These are phyloP conservation scores for Notolepis coatsorum DNA, from an alignment of 2,797 vertebrate species.

Conservation along the genomic window DNA sequence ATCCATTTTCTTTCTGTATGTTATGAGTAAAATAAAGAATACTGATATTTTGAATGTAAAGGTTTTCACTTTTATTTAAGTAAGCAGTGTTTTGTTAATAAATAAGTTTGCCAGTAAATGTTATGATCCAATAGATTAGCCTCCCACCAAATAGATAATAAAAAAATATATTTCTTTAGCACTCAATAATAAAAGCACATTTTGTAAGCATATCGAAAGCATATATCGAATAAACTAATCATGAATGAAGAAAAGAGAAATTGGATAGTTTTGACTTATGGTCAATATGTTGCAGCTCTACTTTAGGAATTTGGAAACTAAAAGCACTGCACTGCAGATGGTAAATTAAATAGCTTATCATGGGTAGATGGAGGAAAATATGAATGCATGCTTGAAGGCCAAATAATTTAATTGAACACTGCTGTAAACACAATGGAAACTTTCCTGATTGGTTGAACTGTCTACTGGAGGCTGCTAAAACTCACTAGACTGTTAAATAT, in stretches of 20 bases:
- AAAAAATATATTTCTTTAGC: neutral
- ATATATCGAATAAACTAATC: constrained; percentile 13
- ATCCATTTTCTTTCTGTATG: neutral
- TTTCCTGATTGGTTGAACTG: constrained; percentile 53
- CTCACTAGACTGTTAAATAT: constrained; percentile 26
- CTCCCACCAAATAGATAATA: no score
- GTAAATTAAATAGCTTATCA: no score
- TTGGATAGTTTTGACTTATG: constrained; percentile 16
- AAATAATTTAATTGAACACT: constrained; percentile 66
- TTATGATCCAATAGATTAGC: no score
- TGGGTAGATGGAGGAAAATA: no score
- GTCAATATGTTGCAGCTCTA: constrained; percentile 44
- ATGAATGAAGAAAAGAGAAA: constrained; percentile 19
- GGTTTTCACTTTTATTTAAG: constrained; percentile 4
- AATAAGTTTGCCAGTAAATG: no score
- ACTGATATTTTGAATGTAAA: constrained; percentile 4
- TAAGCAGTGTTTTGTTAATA: neutral
- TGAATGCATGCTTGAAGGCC: constrained; percentile 51
- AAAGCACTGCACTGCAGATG: no score
- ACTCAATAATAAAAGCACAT: constrained; percentile 16
- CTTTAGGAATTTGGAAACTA: no score
- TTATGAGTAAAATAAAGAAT: constrained; percentile 19
- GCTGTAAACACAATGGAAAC: constrained; percentile 54
- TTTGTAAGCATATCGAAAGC: no score
- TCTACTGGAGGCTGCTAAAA: constrained; percentile 10